Evolutionary conservation across 2,797 vertebrate genomes (phyloP), one percentile per base, ranked within the genome.

Genomic region (Pipistrellus nathusii): DNA sequence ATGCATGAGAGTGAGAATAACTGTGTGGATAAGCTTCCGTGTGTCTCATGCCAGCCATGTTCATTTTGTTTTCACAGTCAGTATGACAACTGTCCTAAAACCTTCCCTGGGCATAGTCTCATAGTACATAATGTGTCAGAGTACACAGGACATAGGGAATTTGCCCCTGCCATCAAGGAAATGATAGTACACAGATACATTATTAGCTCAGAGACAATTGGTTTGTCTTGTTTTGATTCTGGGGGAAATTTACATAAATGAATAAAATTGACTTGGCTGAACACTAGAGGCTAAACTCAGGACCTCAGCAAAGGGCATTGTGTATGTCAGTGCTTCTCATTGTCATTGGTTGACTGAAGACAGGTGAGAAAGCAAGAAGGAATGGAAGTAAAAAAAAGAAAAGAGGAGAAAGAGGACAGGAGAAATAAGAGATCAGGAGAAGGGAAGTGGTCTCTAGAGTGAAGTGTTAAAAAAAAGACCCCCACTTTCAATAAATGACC

Each of bases 151-250:
- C 13, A 23, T 30, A 23, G 68, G 75, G 83, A 66, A 89, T 78
- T n/a, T 76, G 18, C 27, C 21, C n/a, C 53, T 83, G 64, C 15
- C 46, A 1, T 69, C 68, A 82, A 87, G 30, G 73, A 96, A 91
- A 75, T 72, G n/a, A 30, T 57, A 91, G 62, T 35, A 17, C 44
- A 72, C 6, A 53, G 66, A 89, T 38, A 64, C 7, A 69, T n/a
- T 35, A 48, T 84, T 87, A 89, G 38, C 84, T 87, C 73, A 48
- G 44, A 94, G 53, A 91, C 85, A 41, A 90, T 2, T 81, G 41
- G 8, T 59, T 91, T 76, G 35, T 48, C 80, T 93, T 92, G 41
- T 90, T 96, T 95, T 82, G 18, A 85, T 91, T 88, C 80, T 69
- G 91, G 32, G 66, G n/a, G 8, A 93, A 94, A 94, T 64, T 53